Percentiles rank a stretch among this genome's conserved stretches.
Conservation (phyloP, 2,797 vertebrate species). For the Eidolon dupreanum region DNA sequence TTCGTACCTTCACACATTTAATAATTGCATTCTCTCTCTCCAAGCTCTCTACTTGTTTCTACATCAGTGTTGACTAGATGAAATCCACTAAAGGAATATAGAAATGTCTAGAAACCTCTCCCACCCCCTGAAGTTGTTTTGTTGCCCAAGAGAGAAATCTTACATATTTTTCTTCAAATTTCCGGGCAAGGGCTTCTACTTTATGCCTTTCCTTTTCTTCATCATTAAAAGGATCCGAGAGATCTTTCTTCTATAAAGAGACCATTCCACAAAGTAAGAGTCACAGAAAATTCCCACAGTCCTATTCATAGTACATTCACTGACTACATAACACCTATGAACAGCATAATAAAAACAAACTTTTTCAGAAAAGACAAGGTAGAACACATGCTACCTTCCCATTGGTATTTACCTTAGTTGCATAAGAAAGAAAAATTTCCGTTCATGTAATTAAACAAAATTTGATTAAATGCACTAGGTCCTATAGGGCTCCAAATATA, state of each 20-base stretch:
- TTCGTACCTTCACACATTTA: background rate
- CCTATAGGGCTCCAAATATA: background rate
- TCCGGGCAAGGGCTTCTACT: constrained; percentile 88
- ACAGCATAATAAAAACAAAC: background rate
- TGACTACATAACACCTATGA: background rate
- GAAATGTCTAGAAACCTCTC: constrained; percentile 37
- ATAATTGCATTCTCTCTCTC: constrained; percentile 27
- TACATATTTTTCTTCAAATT: constrained; percentile 94
- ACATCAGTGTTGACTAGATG: background rate
- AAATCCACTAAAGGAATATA: constrained; percentile 2
- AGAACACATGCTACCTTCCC: background rate
- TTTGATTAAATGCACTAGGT: background rate
- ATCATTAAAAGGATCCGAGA: constrained; percentile 84
- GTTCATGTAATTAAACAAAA: background rate
- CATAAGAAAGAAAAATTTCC: constrained; percentile 14
- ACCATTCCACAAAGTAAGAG: constrained; percentile 50
- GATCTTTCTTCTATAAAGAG: constrained; percentile 83
- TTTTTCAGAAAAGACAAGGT: background rate
- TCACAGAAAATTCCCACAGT: background rate
- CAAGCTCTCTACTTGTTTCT: background rate
- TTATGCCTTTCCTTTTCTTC: constrained; percentile 88
- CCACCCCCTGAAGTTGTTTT: background rate
- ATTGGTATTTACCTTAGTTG: background rate
- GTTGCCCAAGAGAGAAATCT: constrained; percentile 72
- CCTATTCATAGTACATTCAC: background rate